phyloP scores from a whole-genome alignment of 2,888 invertebrate genomes.

The Cryptocephalus moraei region DNA sequence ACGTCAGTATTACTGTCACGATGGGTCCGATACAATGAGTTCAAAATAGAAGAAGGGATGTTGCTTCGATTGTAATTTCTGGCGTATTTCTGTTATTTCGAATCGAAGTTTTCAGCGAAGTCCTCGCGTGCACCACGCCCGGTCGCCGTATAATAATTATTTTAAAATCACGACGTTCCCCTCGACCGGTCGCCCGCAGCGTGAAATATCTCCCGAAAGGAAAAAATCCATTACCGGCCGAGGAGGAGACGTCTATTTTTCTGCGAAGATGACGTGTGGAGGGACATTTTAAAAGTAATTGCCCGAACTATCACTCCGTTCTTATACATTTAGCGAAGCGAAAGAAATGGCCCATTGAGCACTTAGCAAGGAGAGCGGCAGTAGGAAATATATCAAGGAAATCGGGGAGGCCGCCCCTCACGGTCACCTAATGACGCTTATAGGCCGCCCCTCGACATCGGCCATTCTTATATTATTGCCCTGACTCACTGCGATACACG shows the following conservation, averaged over 20 bases:
- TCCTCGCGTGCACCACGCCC: no score
- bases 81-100: no score
- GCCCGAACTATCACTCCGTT: conserved; percentile 21
- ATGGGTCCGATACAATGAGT: no score
- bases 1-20: no score
- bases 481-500: neutral
- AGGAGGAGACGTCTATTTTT: neutral
- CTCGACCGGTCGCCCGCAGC: no score
- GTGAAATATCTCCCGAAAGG: no score
- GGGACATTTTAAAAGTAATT: conserved; percentile 19
- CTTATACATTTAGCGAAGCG: conserved; percentile 30
- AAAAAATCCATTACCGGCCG: no score
- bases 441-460: neutral
- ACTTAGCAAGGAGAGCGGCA: conserved; percentile 27
- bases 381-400: conserved; percentile 30
- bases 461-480: neutral
- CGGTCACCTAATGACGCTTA: conserved; percentile 32
- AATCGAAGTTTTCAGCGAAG: no score
- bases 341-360: conserved; percentile 37
- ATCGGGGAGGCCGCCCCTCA: conserved; percentile 26
- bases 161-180: no score
- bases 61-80: no score
- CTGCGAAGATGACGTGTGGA: neutral
- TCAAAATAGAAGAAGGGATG: no score
- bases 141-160: no score